Conservation (phyloP, 2,113 vertebrate genomes). For the Anoura caudifer region DNA sequence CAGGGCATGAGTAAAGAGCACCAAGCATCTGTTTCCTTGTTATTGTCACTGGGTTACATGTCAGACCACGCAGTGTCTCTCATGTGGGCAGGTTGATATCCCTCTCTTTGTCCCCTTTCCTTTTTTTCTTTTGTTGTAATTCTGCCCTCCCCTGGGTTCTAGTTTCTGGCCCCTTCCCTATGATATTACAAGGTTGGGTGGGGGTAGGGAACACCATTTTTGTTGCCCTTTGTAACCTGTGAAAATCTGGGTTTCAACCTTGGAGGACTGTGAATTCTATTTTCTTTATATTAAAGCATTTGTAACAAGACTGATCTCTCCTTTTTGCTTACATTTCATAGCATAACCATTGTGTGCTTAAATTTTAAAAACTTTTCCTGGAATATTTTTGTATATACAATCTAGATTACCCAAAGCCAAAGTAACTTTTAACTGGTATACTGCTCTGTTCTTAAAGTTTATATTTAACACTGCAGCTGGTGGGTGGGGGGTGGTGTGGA, state of each 20-base stretch:
- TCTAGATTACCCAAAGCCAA: neutral
- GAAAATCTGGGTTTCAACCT: neutral
- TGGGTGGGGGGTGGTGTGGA: neutral
- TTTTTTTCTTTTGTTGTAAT: neutral
- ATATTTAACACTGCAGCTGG: constrained; percentile 36
- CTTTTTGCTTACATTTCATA: neutral
- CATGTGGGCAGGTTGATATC: neutral
- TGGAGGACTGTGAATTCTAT: neutral
- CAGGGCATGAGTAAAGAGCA: neutral
- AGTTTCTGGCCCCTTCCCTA: neutral
- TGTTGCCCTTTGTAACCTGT: neutral
- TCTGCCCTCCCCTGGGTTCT: neutral
- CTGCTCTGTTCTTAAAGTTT: neutral
- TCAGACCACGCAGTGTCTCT: neutral
- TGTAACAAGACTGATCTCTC: neutral
- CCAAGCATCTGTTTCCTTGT: neutral
- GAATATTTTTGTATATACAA: neutral
- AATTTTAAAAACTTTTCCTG: constrained; percentile 4
- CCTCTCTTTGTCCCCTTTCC: neutral
- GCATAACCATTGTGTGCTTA: neutral
- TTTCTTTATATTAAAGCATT: neutral
- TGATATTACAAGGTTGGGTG: neutral
- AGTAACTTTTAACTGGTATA: neutral
- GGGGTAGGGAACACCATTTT: neutral
- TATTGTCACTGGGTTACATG: neutral